Evolutionary conservation across 1,140 invertebrate species (phyloP).

Genomic region (Pseudomyrmex pallidus): DNA sequence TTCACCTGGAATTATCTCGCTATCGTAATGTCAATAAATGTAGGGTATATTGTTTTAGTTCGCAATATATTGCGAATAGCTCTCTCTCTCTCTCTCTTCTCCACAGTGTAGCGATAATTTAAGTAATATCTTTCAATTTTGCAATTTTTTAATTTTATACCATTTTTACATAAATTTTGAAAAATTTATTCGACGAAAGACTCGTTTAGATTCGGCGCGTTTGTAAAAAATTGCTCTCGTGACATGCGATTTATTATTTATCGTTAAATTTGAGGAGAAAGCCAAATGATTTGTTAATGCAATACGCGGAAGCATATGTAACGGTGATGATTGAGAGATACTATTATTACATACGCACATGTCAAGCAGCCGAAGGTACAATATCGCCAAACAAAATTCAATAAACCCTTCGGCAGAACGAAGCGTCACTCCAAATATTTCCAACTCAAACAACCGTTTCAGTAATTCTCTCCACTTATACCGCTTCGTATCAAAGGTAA

Average conservation of each 20-base stretch:
- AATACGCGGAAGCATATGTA: background rate
- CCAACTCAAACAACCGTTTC: conserved; percentile 66
- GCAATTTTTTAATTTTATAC: no score
- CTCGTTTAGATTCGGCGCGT: background rate
- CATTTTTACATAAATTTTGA: background rate
- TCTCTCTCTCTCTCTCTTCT: background rate
- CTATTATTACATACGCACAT: conserved; percentile 15
- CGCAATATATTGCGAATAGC: conserved; percentile 16
- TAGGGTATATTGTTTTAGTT: conserved; percentile 21
- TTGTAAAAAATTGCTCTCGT: background rate
- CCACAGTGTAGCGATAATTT: no score
- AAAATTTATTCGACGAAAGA: background rate
- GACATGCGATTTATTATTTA: background rate
- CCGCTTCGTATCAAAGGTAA: conserved; percentile 66
- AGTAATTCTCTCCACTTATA: conserved; percentile 61
- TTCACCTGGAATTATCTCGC: conserved; percentile 32
- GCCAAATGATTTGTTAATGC: conserved; percentile 2
- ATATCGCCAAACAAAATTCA: conserved; percentile 66
- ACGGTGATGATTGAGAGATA: conserved; percentile 39
- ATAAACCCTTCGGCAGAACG: conserved; percentile 63
- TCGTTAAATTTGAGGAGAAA: background rate
- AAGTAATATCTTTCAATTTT: no score
- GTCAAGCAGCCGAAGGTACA: conserved; percentile 56
- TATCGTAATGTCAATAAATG: conserved; percentile 44
- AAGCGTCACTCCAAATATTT: conserved; percentile 70